Base-by-base conservation (phyloP, 2,888 invertebrate genomes). In the Griposia aprilina region DNA sequence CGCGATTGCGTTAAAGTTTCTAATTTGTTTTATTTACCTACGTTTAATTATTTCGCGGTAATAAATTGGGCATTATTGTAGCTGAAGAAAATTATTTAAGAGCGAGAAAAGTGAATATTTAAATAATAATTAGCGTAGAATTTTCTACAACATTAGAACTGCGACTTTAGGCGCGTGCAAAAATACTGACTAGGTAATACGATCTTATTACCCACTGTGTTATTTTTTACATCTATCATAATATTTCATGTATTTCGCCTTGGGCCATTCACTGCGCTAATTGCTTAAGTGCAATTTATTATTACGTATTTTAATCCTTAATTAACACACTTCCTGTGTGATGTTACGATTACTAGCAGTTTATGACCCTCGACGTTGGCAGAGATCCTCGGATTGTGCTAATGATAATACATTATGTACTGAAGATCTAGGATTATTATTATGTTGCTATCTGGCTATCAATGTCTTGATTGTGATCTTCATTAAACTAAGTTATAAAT, bases 301-400 rank as follows among this genome's bases (percentile, higher is more conserved):
- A 88, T 93, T 94, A 93, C 92, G 89, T 92, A 89, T 92, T 90
- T 90, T 85, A 83, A 86, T 90, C 87, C 85, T 88, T 91, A 92
- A 93, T 94, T 93, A 93, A 91, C 91, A 92, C 90, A 92, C 91
- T 94, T 94, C 93, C 93, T 91, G 89, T 80, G 83, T 84, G 86
- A 79, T 89, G 91, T 90, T 91, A 91, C 87, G 81, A 88, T 91
- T 91, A 90, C 83, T 85, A 87, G 83, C 73, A 84, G 86, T 90
- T 91, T 91, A 89, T 87, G 90, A 90, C 76, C 88, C 89, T 90
- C 86, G 83, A 87, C 82, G 81, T 74, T 74, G 71, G 62, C 71
- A 68, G 57, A 65, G 71, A 55, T 72, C 55, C 30, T 63, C n/a
- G 30, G 30, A 55, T 55, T 60, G 45, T 17, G n/a, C 13, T 68